Conservation (phyloP, 2,797 vertebrate species). For the Uromys caudimaculatus region DNA sequence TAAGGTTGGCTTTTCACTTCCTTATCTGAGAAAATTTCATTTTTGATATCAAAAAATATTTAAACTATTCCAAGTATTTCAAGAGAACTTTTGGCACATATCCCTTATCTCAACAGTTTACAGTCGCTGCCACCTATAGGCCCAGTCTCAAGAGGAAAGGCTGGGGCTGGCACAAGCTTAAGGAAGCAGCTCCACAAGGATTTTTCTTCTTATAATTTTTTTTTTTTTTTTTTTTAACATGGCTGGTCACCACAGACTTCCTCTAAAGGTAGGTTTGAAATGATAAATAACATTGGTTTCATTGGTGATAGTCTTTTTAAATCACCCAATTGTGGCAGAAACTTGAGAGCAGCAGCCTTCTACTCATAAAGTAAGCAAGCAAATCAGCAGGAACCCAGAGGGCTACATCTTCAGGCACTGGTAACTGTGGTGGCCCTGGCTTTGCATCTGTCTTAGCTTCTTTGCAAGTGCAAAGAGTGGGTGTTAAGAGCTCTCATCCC, state of each 20-base stretch:
- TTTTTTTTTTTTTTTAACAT: no score
- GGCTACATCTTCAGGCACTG: not conserved
- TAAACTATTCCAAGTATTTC: constrained; percentile 87
- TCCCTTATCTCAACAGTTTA: constrained; percentile 77
- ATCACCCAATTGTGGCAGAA: not conserved
- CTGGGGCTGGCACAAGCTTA: constrained; percentile 51
- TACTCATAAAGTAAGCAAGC: not conserved
- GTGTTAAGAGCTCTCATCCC: not conserved
- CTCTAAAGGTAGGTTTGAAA: not conserved
- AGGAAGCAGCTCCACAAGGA: constrained; percentile 9
- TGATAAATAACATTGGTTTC: constrained; percentile 1
- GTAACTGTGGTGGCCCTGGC: not conserved
- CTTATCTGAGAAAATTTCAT: constrained; percentile 80
- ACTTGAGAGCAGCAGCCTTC: not conserved
- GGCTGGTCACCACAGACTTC: not conserved
- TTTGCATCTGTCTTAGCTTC: not conserved
- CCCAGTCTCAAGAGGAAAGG: constrained; percentile 71
- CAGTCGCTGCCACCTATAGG: constrained; percentile 85
- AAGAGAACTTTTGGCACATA: constrained; percentile 74
- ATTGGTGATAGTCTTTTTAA: not conserved
- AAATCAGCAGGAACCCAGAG: constrained; percentile 5
- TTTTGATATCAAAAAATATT: constrained; percentile 82
- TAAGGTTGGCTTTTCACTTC: constrained; percentile 71
- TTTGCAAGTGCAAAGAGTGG: not conserved
- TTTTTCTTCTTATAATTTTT: not conserved